phyloP scores from a whole-genome alignment of 2,888 invertebrate genomes.

The Zhuqinia jingwanae region DNA sequence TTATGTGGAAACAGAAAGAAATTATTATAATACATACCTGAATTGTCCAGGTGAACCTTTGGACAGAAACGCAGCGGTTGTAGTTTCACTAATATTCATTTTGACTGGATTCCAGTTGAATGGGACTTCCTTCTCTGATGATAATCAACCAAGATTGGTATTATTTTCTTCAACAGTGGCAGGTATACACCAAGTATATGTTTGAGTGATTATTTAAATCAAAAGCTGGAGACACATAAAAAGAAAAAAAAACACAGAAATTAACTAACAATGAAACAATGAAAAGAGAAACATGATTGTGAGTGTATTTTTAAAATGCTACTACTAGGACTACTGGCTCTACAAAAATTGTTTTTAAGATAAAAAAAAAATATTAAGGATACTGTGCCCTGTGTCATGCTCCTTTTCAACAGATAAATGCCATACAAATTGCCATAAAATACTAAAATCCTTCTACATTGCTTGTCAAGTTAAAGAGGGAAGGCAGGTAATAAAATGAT shows the following conservation, averaged over 20 bases:
- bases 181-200: background rate
- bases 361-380: no score
- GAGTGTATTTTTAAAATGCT: background rate
- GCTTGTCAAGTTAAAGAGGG: no score
- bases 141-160: background rate
- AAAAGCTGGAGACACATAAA: background rate
- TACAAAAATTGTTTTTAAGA: no score
- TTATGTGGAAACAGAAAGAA: background rate
- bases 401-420: no score
- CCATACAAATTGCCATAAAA: no score
- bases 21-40: conserved; percentile 71
- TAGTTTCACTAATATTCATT: conserved; percentile 78
- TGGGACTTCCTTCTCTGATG: conserved; percentile 49
- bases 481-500: no score
- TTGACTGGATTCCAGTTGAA: background rate
- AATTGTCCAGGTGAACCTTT: conserved; percentile 77
- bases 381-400: no score
- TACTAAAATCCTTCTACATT: no score
- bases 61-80: conserved; percentile 78
- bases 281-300: background rate
- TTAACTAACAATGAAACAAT: conserved; percentile 2
- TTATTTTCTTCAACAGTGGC: background rate
- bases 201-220: background rate
- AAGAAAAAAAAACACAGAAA: conserved; percentile 5
- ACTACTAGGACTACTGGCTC: no score